Evolutionary conservation across 2,888 invertebrate species (phyloP).

Genomic region (Athalia rosae): DNA sequence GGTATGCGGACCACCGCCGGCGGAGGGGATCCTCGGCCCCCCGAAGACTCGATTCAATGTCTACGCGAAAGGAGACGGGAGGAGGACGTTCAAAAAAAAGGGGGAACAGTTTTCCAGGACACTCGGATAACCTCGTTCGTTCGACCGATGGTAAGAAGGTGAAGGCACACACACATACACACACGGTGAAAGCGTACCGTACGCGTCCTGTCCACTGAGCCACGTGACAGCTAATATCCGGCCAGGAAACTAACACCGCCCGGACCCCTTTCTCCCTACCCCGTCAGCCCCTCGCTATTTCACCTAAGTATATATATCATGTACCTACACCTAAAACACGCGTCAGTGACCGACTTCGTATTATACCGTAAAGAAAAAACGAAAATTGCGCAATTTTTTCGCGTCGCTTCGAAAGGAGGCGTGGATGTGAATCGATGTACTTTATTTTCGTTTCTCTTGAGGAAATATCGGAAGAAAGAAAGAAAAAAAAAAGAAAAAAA

Average conservation of each 20-base stretch:
- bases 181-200: conserved; percentile 7
- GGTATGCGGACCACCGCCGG: too few species aligned
- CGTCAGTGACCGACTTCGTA: not conserved
- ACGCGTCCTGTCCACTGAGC: conserved; percentile 70
- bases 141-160: not conserved
- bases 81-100: too few species aligned
- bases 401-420: too few species aligned
- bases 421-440: not conserved
- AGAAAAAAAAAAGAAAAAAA: too few species aligned
- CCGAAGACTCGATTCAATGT: too few species aligned
- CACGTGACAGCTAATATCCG: conserved; percentile 74
- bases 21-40: too few species aligned
- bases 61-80: too few species aligned
- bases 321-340: not conserved
- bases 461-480: too few species aligned
- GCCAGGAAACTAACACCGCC: conserved; percentile 70
- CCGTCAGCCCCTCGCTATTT: conserved; percentile 36
- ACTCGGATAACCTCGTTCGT: not conserved
- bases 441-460: not conserved
- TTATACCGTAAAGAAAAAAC: too few species aligned
- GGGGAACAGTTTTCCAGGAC: not conserved
- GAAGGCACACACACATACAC: not conserved
- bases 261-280: conserved; percentile 33
- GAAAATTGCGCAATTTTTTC: too few species aligned
- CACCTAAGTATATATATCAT: not conserved